A percentile compares a stretch with the other conserved stretches of the same genome.
These are phyloP conservation scores for Potorous gilbertii DNA, from an alignment of 2,797 vertebrate species.

Conservation along the genomic window DNA sequence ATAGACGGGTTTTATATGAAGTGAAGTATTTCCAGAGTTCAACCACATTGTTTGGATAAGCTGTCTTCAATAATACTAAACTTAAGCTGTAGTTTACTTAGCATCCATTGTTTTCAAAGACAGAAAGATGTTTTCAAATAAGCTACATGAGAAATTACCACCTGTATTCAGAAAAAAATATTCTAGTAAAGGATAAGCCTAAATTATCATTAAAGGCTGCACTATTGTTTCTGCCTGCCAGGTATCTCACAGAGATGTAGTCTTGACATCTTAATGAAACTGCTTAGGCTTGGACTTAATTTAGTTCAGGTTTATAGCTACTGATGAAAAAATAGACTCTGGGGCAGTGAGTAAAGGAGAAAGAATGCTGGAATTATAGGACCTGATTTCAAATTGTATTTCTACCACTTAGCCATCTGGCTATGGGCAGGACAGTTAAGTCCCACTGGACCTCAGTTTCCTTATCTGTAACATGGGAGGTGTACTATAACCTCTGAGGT, in stretches of 20 bases:
- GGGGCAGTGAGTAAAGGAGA: background rate
- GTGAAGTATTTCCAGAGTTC: slow-evolving; percentile 46
- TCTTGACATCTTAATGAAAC: background rate
- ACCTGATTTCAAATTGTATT: background rate
- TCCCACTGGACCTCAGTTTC: background rate
- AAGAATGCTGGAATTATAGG: background rate
- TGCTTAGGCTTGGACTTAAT: background rate
- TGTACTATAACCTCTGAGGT: no score
- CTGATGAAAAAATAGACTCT: background rate
- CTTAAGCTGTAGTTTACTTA: slow-evolving; percentile 16
- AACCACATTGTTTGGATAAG: slow-evolving; percentile 35
- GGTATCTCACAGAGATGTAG: background rate
- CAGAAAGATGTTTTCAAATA: background rate
- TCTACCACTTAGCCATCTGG: background rate
- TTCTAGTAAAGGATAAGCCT: background rate
- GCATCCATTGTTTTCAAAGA: slow-evolving; percentile 15
- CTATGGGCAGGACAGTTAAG: background rate
- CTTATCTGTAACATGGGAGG: background rate
- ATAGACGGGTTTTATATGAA: slow-evolving; percentile 47
- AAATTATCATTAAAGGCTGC: background rate
- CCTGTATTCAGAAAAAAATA: background rate
- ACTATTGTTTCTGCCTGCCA: background rate
- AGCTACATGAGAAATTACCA: background rate
- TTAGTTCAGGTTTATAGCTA: background rate
- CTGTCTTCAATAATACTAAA: slow-evolving; percentile 4